Evolutionary conservation across 2,888 invertebrate genomes (phyloP).

Genomic region (Tetragonula carbonaria): DNA sequence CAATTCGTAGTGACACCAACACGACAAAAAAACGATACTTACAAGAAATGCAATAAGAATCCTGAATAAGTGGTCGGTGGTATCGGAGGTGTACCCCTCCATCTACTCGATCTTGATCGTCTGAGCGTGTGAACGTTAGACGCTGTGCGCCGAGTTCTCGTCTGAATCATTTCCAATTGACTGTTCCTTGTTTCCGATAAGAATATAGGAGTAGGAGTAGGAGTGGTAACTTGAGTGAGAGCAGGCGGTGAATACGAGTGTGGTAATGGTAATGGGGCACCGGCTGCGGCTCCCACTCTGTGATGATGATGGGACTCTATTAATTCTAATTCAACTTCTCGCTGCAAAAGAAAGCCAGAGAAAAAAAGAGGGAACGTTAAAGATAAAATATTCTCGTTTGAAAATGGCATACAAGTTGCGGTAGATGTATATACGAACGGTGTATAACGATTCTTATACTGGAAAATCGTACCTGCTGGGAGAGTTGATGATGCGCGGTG

Average conservation of each 20-base stretch:
- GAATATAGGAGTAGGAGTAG: conserved; percentile 83
- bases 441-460: background rate
- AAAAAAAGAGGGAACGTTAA: background rate
- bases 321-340: conserved; percentile 80
- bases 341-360: conserved; percentile 64
- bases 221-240: conserved; percentile 85
- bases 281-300: conserved; percentile 83
- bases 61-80: conserved; percentile 87
- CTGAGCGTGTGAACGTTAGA: conserved; percentile 84
- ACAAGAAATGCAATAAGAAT: conserved; percentile 94
- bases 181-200: conserved; percentile 83
- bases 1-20: no score
- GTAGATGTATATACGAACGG: no score
- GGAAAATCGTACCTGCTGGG: conserved; percentile 77
- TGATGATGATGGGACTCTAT: conserved; percentile 81
- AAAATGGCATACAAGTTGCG: background rate
- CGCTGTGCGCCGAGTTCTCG: conserved; percentile 80
- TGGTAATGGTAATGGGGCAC: conserved; percentile 81
- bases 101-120: conserved; percentile 85
- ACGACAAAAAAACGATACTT: conserved; percentile 72
- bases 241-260: conserved; percentile 83
- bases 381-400: background rate
- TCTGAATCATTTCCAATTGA: conserved; percentile 84
- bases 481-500: conserved; percentile 80
- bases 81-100: conserved; percentile 84